These are phyloP conservation scores for Betta splendens DNA, from an alignment of 2,797 vertebrate genomes.

Conservation along the genomic window DNA sequence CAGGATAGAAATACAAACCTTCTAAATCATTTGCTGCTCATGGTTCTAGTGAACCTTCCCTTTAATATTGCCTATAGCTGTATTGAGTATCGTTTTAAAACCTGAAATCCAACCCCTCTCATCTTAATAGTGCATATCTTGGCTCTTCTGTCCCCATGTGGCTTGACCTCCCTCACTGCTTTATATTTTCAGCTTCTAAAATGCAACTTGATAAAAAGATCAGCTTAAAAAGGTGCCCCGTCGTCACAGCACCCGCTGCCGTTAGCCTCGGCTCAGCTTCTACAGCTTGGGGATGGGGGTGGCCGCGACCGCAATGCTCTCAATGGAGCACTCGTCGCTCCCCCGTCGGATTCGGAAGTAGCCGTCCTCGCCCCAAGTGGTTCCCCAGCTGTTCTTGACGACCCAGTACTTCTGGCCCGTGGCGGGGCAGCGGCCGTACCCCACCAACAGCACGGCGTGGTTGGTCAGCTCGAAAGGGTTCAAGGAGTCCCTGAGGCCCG, in stretches of 20 bases:
- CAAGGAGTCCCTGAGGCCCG: conserved; percentile 82
- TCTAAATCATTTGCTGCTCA: neutral
- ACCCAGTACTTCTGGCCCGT: conserved; percentile 91
- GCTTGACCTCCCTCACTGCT: too few relatives aligned
- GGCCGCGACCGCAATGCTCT: conserved; percentile 90
- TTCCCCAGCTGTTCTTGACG: conserved; percentile 97
- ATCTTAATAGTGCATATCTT: neutral
- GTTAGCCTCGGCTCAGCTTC: neutral
- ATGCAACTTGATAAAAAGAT: neutral
- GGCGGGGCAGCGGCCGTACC: conserved; percentile 85
- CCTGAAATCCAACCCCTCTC: neutral
- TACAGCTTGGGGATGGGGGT: conserved; percentile 87
- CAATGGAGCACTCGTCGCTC: conserved; percentile 90
- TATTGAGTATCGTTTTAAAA: neutral
- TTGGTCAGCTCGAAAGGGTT: conserved; percentile 96
- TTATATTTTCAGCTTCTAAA: neutral
- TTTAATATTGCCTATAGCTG: neutral
- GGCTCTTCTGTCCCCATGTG: too few relatives aligned
- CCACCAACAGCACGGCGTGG: conserved; percentile 93
- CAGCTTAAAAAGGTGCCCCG: neutral
- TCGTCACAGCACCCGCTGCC: neutral
- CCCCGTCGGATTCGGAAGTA: conserved; percentile 94
- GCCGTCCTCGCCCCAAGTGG: conserved; percentile 88
- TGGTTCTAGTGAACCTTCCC: conserved; percentile 2
- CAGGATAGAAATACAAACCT: too few relatives aligned